phyloP scores from a whole-genome alignment of 2,888 invertebrate genomes.

The Noctua janthina region DNA sequence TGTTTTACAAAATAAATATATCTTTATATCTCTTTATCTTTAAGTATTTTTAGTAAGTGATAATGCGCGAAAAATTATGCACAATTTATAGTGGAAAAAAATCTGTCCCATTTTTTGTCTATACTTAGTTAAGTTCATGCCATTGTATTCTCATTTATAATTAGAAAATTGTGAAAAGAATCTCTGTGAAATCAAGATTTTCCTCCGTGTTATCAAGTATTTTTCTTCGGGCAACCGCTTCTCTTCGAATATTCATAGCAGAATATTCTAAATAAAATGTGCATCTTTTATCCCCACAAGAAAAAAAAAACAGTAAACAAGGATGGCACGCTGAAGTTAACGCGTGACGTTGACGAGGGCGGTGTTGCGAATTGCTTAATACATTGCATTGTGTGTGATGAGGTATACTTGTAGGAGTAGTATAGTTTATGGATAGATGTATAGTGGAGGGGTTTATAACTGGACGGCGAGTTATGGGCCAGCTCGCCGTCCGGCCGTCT shows the following conservation, averaged over 20 bases:
- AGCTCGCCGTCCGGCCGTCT: too few species aligned
- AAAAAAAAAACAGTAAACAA: constrained; percentile 33
- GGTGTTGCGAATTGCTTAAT: constrained; percentile 64
- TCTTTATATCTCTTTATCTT: too few species aligned
- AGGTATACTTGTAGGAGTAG: background rate
- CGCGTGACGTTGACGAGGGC: constrained; percentile 51
- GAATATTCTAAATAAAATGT: background rate
- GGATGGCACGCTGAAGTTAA: constrained; percentile 33
- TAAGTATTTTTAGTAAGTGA: background rate
- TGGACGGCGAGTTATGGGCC: too few species aligned
- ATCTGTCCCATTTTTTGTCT: background rate
- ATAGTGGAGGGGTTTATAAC: too few species aligned
- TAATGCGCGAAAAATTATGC: background rate
- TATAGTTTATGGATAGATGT: background rate
- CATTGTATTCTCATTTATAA: background rate
- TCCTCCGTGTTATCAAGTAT: background rate
- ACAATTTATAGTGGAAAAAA: background rate
- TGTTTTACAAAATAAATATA: too few species aligned
- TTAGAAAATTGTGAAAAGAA: background rate
- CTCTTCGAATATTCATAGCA: background rate
- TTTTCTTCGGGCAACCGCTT: background rate
- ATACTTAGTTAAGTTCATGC: background rate
- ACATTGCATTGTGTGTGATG: constrained; percentile 52
- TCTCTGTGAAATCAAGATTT: background rate
- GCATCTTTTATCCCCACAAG: constrained; percentile 10